Evolutionary conservation across 2,797 vertebrate species (phyloP), one percentile per base, ranked within the genome.

Genomic region (Rhincodon typus): DNA sequence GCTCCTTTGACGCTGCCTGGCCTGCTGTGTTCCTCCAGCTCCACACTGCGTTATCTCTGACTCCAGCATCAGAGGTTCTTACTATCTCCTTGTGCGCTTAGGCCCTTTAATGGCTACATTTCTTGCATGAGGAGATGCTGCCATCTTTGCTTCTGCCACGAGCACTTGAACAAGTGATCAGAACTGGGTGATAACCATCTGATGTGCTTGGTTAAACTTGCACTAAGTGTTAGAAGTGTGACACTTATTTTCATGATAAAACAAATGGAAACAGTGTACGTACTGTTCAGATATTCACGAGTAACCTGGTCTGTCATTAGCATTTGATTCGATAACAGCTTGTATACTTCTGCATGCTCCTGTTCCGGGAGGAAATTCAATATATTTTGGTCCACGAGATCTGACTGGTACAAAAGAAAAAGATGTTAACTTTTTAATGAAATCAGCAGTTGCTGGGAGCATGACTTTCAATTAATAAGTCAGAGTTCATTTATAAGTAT

Each of bases 361-460:
- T 98, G 97, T 96, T 99, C 98, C 94, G 98, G 98, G 96, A 99
- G 98, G 97, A 99, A 98, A 97, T 98, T 99, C 96, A 99, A 97
- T 97, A 99, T 98, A 97, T 98, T 99, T 98, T 98, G 98, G 97
- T 99, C 98, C 97, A 99, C 98, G 98, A 99, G 97, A 97, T 99
- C 98, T 98, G 98, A 98, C 99, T 99, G 98, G 97, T 97, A 97
- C 97, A 98, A 98, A 97, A 96, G 74, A 96, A 97, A 34, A 94
- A 95, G 30, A 77, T 34, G 46, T 95, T 72, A 74, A 50, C 38
- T 94, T 95, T 95, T 95, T 77, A 74, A 53, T n/a, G 30, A 30
- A 77, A n/a, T 57, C 57, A 57, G 57, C 57, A 57, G 57, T 57
- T 57, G 57, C 57, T 57, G 57, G 6, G 2, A 62, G 57, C 57